These are phyloP conservation scores for Epinotia brunnichana DNA, from an alignment of 2,888 invertebrate genomes.

Conservation along the genomic window DNA sequence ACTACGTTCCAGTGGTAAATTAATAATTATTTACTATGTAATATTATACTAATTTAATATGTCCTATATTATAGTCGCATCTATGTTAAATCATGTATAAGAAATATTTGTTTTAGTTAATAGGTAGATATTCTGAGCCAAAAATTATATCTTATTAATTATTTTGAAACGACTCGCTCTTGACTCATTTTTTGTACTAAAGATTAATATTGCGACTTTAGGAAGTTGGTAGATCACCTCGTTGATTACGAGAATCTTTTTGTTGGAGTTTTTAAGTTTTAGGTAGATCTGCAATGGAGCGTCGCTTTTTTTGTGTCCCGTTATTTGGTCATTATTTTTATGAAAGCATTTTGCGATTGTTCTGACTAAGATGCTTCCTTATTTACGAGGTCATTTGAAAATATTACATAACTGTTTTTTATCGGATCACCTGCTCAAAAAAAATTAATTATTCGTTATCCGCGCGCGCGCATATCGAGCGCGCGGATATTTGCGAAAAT, in stretches of 20 bases:
- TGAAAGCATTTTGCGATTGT: slow-evolving; percentile 63
- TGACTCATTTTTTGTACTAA: slow-evolving; percentile 35
- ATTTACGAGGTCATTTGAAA: slow-evolving; percentile 25
- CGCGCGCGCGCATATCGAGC: no score
- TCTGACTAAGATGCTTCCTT: slow-evolving; percentile 56
- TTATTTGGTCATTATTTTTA: slow-evolving; percentile 63
- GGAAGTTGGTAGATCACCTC: slow-evolving; percentile 76
- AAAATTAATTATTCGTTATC: no score
- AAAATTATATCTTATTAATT: background rate
- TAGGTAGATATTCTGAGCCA: no score
- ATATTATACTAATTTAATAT: no score
- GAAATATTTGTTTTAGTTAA: no score
- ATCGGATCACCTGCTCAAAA: no score
- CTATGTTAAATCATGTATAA: no score
- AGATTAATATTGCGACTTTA: slow-evolving; percentile 76
- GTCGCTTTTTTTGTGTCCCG: slow-evolving; percentile 63
- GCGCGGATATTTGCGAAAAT: no score
- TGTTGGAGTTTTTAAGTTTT: slow-evolving; percentile 71
- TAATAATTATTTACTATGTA: no score
- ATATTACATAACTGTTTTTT: background rate
- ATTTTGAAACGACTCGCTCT: slow-evolving; percentile 18
- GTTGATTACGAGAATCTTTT: slow-evolving; percentile 79
- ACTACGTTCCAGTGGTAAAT: no score
- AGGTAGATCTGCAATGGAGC: slow-evolving; percentile 64
- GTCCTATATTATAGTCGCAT: no score